Evolutionary conservation across 2,113 vertebrate species (phyloP), one percentile per base, ranked within the genome.

Genomic region (Camelus dromedarius): DNA sequence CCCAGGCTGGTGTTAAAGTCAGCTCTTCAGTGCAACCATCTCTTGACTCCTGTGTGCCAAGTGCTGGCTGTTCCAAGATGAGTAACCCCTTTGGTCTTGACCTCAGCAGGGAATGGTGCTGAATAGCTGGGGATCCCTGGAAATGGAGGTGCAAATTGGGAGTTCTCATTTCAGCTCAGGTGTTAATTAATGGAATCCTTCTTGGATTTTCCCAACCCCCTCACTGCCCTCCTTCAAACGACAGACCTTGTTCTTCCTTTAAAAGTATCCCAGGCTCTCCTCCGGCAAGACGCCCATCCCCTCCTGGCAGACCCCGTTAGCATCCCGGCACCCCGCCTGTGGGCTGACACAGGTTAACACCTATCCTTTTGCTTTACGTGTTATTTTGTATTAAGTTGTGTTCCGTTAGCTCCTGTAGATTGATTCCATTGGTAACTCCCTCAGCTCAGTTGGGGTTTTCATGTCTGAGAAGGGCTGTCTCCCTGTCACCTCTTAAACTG

Each of bases 271-370:
- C 13, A 58, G 13, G 52, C 38, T 9, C 24, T 77, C 26, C 16
- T 89, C 62, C 13, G 30, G 24, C 6, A 30, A 22, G 82, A 48
- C 0, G 8, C 46, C 7, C 19, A 1, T 24, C 50, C 48, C 6
- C 9, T 76, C 62, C 5, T 1, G 4, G 9, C 30, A 58, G 48
- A 22, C 19, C 32, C 38, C 72, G 54, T 10, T 50, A 18, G 19
- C 30, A 1, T 10, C 14, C 38, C 28, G 30, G 0, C 11, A 2
- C 16, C 19, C 80, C 4, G 22, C 69, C 46, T 1, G 1, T 6
- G 9, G 58, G n/a, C 64, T 32, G 13, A 18, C 8, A 73, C 3
- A 12, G 15, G 3, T 38, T 18, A 18, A 19, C 1, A 11, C 8
- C 12, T 26, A 0, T 3, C 1, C 28, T 60, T 70, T 24, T 26